Evolutionary conservation across 1,140 invertebrate species (phyloP), one percentile per base, ranked within the genome.

Genomic region (Palaemon carinicauda): DNA sequence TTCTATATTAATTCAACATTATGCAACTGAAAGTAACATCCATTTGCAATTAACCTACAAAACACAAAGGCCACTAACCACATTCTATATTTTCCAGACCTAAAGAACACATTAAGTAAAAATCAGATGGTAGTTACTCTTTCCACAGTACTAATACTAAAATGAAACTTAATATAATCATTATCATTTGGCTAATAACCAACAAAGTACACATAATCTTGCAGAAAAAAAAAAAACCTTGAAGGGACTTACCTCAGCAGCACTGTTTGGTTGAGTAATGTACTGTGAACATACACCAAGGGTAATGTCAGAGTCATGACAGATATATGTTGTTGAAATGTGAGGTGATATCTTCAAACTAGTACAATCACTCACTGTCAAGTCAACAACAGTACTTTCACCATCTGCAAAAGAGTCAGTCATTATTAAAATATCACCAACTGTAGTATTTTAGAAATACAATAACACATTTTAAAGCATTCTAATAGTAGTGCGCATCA

Each of bases 261-360:
- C 69, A 33, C 78, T 74, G 24, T 73, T 85, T 3, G 87, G 86
- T 54, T 89, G 88, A n/a, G 89, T 89, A 52, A 90, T 90, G 73
- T 90, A 90, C 78, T 89, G 89, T 15, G 89, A 89, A 21, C 90
- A 88, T 24, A 88, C 88, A 50, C 80, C 89, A 60, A 78, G 88
- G n/a, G 79, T 83, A 71, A 82, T 84, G 24, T 82, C 65, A 27
- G 83, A 80, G 71, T 89, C 89, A 52, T 89, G 88, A 71, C 89
- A 89, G 82, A 90, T 90, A 65, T 90, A 90, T 12, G 90, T 90
- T 10, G 89, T 89, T n/a, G 90, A 90, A 31, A 90, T 89, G 80
- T 90, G 90, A 24, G 89, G 89, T 24, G 88, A 89, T 53, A 90
- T 88, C 54, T 85, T 82, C 9, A 87, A 52, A 82, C 89, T 88